Base-by-base conservation (phyloP, 2,888 invertebrate species). In the Cephonodes hylas region DNA sequence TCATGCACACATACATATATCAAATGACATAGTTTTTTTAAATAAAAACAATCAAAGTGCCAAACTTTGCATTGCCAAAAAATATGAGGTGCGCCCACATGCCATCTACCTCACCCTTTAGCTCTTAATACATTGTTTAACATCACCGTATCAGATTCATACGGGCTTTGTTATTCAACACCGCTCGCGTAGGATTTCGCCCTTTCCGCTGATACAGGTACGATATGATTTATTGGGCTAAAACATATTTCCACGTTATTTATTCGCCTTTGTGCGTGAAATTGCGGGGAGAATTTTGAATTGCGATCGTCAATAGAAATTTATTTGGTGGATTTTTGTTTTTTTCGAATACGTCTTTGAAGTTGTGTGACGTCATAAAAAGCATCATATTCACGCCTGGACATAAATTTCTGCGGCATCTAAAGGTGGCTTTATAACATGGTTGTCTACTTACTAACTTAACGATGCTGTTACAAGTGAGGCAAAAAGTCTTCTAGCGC, bases 221-320 rank as follows among this genome's bases (percentile, higher is more conserved):
- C n/a, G 38, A n/a, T 27, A 31, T 53, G 53, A 31, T 53, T 53
- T 53, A 53, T 53, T 53, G 53, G 10, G 27, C 25, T 1, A 18
- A 38, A 53, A 53, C 27, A 53, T 53, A 53, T 53, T 45, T 45
- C 23, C 45, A 22, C 45, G 22, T 45, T 53, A 53, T 53, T 53
- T 53, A 53, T 53, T 18, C 7, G 27, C 10, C 15, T 31, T 48
- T 48, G 27, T 48, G 27, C 25, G 7, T 53, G 27, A n/a, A 27
- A 27, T 38, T 31, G 31, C 31, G 38, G 38, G 8, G 8, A 27
- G 3, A 10, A 10, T 31, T 53, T 31, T 18, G 18, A 53, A 53
- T 53, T 31, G 27, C 8, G 53, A 31, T 25, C n/a, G n/a, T 22
- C 18, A 3, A 18, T 18, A n/a, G 10, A 5, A 15, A n/a, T 48